A percentile compares a stretch with the other conserved stretches of the same genome.
These are phyloP conservation scores for Caenorhabditis virilis DNA, from an alignment of 2,888 invertebrate species.

Conservation along the genomic window DNA sequence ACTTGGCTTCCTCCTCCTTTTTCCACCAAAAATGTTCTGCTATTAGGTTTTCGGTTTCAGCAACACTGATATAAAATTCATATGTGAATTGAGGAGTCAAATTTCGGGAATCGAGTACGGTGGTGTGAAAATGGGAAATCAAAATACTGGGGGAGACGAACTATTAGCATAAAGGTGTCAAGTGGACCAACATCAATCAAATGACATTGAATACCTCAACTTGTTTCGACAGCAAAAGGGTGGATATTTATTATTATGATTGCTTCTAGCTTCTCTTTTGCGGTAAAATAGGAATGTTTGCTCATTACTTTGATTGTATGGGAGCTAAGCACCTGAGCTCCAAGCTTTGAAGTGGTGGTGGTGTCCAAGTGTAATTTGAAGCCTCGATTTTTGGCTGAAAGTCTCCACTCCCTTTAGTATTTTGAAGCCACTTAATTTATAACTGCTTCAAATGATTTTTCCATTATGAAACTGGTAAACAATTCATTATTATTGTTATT, in stretches of 20 bases:
- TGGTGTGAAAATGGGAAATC: no score
- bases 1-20: no score
- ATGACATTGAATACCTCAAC: no score
- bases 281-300: conserved; percentile 30
- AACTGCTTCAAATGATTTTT: no score
- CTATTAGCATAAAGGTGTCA: background rate
- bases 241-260: no score
- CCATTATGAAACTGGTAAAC: no score
- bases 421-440: no score
- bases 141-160: conserved; percentile 1
- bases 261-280: background rate
- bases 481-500: no score
- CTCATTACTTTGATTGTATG: conserved; percentile 52
- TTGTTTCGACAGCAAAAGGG: no score
- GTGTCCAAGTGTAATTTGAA: conserved; percentile 37
- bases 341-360: conserved; percentile 6
- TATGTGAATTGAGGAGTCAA: conserved; percentile 2
- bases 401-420: no score
- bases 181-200: no score
- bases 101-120: background rate
- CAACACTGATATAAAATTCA: conserved; percentile 33
- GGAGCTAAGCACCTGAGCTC: conserved; percentile 26
- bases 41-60: conserved; percentile 10
- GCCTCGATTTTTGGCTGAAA: no score
- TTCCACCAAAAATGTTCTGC: background rate